These are phyloP conservation scores for Psix sp. DNA, from an alignment of 1,140 invertebrate species.

Conservation along the genomic window DNA sequence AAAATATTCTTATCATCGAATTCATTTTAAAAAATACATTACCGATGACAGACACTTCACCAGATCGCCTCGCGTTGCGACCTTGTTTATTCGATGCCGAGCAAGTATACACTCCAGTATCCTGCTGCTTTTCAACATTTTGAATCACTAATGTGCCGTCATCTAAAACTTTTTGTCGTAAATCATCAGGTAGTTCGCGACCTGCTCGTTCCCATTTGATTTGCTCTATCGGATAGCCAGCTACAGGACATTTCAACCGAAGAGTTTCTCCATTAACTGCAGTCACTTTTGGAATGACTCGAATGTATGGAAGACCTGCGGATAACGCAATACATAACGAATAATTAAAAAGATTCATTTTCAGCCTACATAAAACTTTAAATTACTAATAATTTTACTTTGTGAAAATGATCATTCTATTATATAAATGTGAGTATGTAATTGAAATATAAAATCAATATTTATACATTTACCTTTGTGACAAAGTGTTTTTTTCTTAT, in stretches of 20 bases:
- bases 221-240: slow-evolving; percentile 89
- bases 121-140: slow-evolving; percentile 85
- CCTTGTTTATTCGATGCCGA: slow-evolving; percentile 85
- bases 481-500: no score
- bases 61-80: slow-evolving; percentile 83
- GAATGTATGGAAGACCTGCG: slow-evolving; percentile 90
- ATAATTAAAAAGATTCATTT: no score
- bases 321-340: no score
- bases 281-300: slow-evolving; percentile 89
- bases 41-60: slow-evolving; percentile 87
- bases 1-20: no score
- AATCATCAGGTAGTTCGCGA: slow-evolving; percentile 86
- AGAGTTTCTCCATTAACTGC: slow-evolving; percentile 89
- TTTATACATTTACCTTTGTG: no score
- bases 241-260: slow-evolving; percentile 89
- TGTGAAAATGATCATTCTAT: no score
- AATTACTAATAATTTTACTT: no score
- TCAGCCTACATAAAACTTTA: no score
- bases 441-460: no score
- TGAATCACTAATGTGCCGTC: slow-evolving; percentile 86
- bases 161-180: slow-evolving; percentile 85
- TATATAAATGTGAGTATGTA: no score
- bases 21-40: no score
- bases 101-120: slow-evolving; percentile 88
- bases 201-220: slow-evolving; percentile 89